Percentiles rank a stretch among this genome's conserved stretches.
Evolutionary conservation across 2,888 invertebrate genomes (phyloP).

Genomic region (Leptinotarsa haldemani): DNA sequence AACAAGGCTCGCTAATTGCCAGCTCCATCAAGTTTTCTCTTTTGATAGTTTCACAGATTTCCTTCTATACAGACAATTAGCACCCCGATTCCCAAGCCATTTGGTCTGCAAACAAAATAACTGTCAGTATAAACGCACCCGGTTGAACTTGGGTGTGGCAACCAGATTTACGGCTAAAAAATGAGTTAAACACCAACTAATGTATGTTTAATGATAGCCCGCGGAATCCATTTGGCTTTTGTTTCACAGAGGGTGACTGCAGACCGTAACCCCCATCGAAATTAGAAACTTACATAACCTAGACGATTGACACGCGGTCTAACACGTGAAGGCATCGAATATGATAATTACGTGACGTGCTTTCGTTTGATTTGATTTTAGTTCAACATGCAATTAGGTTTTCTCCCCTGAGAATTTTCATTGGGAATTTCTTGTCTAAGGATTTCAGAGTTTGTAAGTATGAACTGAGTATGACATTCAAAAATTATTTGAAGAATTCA

Average conservation of each 20-base stretch:
- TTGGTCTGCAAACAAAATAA: constrained; percentile 41
- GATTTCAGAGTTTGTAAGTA: not conserved
- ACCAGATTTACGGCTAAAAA: constrained; percentile 57
- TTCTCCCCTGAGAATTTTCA: constrained; percentile 28
- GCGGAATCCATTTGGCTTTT: constrained; percentile 59
- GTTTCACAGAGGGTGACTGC: constrained; percentile 56
- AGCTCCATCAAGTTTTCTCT: not conserved
- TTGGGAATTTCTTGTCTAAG: constrained; percentile 13
- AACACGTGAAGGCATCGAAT: constrained; percentile 56
- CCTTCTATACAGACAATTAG: constrained; percentile 15
- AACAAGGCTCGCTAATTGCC: not conserved
- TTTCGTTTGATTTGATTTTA: constrained; percentile 63
- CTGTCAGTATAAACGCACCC: constrained; percentile 36
- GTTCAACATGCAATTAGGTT: constrained; percentile 60
- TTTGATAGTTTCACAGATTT: not conserved
- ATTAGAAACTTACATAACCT: constrained; percentile 39
- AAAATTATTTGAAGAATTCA: too few species aligned
- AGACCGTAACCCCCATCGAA: constrained; percentile 32
- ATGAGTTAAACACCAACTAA: constrained; percentile 57
- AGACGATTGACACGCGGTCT: constrained; percentile 43
- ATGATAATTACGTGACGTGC: constrained; percentile 48
- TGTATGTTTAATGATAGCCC: constrained; percentile 62
- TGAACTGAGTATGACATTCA: not conserved
- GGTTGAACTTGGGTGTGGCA: constrained; percentile 52
- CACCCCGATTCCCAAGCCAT: constrained; percentile 33